Base-by-base conservation (phyloP, 2,797 vertebrate species). In the Manis javanica region DNA sequence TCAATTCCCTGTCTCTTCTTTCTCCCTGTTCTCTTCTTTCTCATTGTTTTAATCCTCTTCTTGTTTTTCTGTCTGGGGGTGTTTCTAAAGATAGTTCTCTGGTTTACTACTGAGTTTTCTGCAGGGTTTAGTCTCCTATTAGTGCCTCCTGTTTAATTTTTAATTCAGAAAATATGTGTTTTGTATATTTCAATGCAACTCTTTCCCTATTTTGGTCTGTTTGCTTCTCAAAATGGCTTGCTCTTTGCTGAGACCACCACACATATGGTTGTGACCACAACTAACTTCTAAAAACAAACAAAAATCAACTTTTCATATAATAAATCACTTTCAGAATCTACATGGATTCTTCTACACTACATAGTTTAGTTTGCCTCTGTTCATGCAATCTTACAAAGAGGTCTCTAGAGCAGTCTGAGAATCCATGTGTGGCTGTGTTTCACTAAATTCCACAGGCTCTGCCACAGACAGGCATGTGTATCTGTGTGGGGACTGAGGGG, bases 151-250 rank as follows among this genome's bases (percentile, higher is more conserved):
- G 16, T 57, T 94, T 78, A 94, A 90, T 39, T 92, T 90, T 89
- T 89, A 95, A 78, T 78, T 95, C 29, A 89, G 31, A 92, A 95
- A 96, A 90, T 87, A 86, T 72, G 57, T 91, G 49, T 95, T 91
- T 85, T 75, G 1, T 71, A 86, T 31, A 53, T 75, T 95, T 90
- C 91, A 85, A 78, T 51, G 69, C 31, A 85, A 34, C 12, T 88
- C 31, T 91, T 85, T 59, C 53, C 69, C 57, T 87, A 57, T 93
- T 95, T 90, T 85, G 53, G 39, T 91, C 68, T 83, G 8, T 86
- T 69, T 89, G 69, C 23, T 94, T 81, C 78, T 92, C 78, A 92
- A 94, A 96, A 94, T 72, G 46, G 34, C 23, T 34, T 91, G 34
- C 31, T 84, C 29, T 96, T 96, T 96, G 26, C 31, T 94, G 31